A percentile compares a stretch with the other conserved stretches of the same genome.
Conservation (phyloP, 2,113 vertebrate genomes). For the Aspidoscelis tigris region DNA sequence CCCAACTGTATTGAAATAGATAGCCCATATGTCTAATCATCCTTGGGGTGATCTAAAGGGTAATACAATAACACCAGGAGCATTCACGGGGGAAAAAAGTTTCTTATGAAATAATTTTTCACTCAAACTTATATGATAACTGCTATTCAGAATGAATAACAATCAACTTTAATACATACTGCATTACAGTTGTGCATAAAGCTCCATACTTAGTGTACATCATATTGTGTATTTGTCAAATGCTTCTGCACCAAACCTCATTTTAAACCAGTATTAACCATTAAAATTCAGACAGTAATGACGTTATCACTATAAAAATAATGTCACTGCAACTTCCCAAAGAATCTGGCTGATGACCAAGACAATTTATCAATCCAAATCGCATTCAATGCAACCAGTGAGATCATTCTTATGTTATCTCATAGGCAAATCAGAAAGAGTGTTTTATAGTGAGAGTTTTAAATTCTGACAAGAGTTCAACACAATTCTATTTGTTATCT, state of each 20-base stretch:
- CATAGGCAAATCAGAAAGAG: not conserved
- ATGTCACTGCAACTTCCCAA: too few species aligned
- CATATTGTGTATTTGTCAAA: not conserved
- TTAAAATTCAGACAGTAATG: too few species aligned
- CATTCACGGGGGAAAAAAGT: not conserved
- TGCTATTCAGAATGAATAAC: not conserved
- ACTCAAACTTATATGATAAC: not conserved
- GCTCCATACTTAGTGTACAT: not conserved
- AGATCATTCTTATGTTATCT: too few species aligned
- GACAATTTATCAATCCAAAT: too few species aligned
- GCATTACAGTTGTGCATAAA: not conserved
- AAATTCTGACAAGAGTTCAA: not conserved
- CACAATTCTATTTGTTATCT: not conserved
- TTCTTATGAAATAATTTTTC: not conserved
- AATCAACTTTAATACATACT: not conserved
- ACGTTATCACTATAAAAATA: too few species aligned
- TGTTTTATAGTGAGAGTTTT: not conserved
- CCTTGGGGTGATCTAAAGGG: constrained; percentile 18
- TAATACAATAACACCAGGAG: constrained; percentile 11
- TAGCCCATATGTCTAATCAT: not conserved
- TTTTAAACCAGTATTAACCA: too few species aligned
- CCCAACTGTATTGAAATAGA: constrained; percentile 20
- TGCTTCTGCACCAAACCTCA: too few species aligned
- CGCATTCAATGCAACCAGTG: too few species aligned
- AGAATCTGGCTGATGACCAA: too few species aligned